Evolutionary conservation across 2,888 invertebrate species (phyloP).

Genomic region (Aphodius granarius): DNA sequence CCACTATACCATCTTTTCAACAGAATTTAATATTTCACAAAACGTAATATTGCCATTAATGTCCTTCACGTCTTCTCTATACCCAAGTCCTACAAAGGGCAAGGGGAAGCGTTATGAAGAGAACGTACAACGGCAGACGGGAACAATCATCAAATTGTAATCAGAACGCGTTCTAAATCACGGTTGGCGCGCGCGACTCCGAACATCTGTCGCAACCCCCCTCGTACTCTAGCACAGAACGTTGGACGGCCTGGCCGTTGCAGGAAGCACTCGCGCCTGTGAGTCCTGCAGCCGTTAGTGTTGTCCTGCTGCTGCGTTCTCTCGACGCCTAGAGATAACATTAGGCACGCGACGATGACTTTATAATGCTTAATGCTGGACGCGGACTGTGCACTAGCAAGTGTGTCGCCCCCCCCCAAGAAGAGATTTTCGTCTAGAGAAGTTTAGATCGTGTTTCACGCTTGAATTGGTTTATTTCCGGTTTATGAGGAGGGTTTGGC

Average conservation of each 20-base stretch:
- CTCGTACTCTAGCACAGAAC: neutral
- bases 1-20: neutral
- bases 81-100: neutral
- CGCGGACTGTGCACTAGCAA: neutral
- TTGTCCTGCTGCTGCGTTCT: neutral
- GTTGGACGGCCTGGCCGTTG: constrained; percentile 19
- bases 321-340: neutral
- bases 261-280: constrained; percentile 16
- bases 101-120: constrained; percentile 5
- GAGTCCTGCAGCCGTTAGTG: constrained; percentile 10
- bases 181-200: constrained; percentile 45
- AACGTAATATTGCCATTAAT: constrained; percentile 49
- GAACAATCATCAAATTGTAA: constrained; percentile 56
- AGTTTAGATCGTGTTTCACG: neutral
- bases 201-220: constrained; percentile 46
- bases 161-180: constrained; percentile 54
- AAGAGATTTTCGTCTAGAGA: neutral
- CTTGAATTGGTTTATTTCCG: neutral
- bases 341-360: neutral
- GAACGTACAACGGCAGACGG: constrained; percentile 37
- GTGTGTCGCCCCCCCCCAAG: neutral
- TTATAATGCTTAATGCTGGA: neutral
- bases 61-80: neutral
- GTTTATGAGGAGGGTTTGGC: neutral
- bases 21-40: constrained; percentile 48